Percentiles rank a stretch among this genome's conserved stretches.
Conservation (phyloP, 2,797 vertebrate genomes). For the Sparidentex hasta region DNA sequence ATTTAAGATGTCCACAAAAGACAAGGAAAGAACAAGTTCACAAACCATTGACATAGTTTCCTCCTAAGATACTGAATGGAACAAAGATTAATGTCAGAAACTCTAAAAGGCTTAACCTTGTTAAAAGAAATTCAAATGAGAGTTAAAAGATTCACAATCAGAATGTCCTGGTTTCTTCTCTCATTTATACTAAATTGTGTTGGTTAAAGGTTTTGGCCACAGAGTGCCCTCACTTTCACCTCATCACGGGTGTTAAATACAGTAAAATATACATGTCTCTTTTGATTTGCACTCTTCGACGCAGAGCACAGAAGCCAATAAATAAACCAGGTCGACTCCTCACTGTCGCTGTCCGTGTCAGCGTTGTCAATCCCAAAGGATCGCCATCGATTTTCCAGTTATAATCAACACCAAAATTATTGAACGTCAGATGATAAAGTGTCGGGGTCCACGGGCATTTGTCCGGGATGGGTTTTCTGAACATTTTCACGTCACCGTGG, state of each 20-base stretch:
- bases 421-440: conserved; percentile 92
- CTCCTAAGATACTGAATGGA: background rate
- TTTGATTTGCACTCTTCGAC: conserved; percentile 34
- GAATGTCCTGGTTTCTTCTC: conserved; percentile 33
- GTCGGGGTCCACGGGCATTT: conserved; percentile 87
- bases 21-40: conserved; percentile 37
- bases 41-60: conserved; percentile 35
- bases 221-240: conserved; percentile 4
- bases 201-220: background rate
- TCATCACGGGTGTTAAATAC: background rate
- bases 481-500: conserved; percentile 81
- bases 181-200: background rate
- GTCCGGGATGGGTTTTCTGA: conserved; percentile 86
- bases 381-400: conserved; percentile 91
- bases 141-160: conserved; percentile 33
- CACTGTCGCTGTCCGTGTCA: conserved; percentile 65
- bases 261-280: conserved; percentile 25
- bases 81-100: conserved; percentile 22
- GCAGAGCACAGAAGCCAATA: conserved; percentile 44
- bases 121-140: conserved; percentile 43
- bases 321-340: conserved; percentile 42
- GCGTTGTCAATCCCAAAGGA: conserved; percentile 85
- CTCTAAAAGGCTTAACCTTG: conserved; percentile 24
- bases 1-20: conserved; percentile 38
- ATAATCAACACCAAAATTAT: conserved; percentile 93